Percentiles rank a stretch among this genome's conserved stretches.
These are phyloP conservation scores for Zaprionus capensis DNA, from an alignment of 1,140 invertebrate genomes.

Conservation along the genomic window DNA sequence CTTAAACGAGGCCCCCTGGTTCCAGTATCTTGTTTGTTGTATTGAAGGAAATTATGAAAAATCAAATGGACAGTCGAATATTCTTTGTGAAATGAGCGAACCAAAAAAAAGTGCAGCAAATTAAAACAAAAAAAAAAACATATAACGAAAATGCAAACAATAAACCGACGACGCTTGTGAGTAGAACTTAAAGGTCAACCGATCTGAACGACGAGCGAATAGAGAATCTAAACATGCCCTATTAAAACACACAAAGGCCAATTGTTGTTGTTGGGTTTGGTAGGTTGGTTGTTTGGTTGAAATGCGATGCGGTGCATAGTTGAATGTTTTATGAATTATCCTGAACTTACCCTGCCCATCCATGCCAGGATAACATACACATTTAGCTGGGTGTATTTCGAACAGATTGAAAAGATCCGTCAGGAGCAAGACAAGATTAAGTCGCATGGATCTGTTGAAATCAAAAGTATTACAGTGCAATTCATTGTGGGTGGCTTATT, in stretches of 20 bases:
- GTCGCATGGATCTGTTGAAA: conserved; percentile 91
- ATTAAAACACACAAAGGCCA: conserved; percentile 33
- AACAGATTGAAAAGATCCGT: conserved; percentile 98
- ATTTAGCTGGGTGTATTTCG: conserved; percentile 96
- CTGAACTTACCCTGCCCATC: conserved; percentile 85
- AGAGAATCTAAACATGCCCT: conserved; percentile 57
- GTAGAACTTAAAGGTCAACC: conserved; percentile 23
- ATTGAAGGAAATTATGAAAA: not conserved
- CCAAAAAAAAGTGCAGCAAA: conserved; percentile 35
- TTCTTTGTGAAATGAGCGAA: conserved; percentile 9
- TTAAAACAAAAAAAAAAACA: conserved; percentile 47
- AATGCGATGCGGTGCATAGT: conserved; percentile 75
- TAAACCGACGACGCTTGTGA: conserved; percentile 29
- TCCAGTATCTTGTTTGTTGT: not conserved
- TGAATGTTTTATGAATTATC: conserved; percentile 12
- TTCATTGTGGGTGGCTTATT: conserved; percentile 4
- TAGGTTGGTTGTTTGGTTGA: conserved; percentile 24
- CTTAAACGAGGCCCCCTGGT: not conserved
- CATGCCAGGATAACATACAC: conserved; percentile 91
- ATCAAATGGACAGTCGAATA: not conserved
- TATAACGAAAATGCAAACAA: conserved; percentile 56
- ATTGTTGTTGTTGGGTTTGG: conserved; percentile 22
- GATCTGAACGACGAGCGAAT: conserved; percentile 42
- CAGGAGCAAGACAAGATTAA: conserved; percentile 96
- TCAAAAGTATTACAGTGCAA: conserved; percentile 53